These are phyloP conservation scores for Rotaria magnacalcarata DNA, from an alignment of 2,888 invertebrate genomes.

Conservation along the genomic window DNA sequence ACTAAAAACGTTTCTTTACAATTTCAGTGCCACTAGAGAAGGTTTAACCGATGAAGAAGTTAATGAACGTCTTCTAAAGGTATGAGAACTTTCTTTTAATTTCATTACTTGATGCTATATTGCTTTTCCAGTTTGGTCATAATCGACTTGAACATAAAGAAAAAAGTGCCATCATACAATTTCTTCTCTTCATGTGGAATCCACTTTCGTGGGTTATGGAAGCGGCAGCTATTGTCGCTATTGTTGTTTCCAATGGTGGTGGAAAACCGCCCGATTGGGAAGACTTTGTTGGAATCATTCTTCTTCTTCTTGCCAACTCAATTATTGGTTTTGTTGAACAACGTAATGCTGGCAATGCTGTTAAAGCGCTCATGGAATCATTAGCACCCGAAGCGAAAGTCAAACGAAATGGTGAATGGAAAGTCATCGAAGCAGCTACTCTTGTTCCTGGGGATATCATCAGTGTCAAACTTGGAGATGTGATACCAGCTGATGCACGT, in stretches of 20 bases:
- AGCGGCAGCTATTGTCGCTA: background rate
- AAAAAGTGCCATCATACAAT: background rate
- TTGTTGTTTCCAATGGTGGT: background rate
- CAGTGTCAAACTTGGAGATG: background rate
- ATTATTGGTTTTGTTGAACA: slow-evolving; percentile 26
- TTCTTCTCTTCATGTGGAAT: slow-evolving; percentile 30
- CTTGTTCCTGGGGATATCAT: slow-evolving; percentile 5
- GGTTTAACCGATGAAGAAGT: slow-evolving; percentile 17
- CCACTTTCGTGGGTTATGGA: slow-evolving; percentile 24
- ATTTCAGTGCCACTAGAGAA: background rate
- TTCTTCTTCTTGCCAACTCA: slow-evolving; percentile 22
- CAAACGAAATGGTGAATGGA: slow-evolving; percentile 2
- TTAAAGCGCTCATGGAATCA: background rate
- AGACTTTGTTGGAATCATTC: background rate
- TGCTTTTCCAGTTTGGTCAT: background rate
- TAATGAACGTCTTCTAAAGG: background rate
- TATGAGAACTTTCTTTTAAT: background rate
- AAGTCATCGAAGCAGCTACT: background rate
- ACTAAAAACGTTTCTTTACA: background rate
- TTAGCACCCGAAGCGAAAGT: slow-evolving; percentile 6
- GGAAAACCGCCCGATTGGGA: slow-evolving; percentile 9
- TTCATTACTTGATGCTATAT: too few species aligned
- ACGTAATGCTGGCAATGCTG: slow-evolving; percentile 20
- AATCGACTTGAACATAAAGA: slow-evolving; percentile 21
- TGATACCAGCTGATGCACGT: background rate